A percentile compares a stretch with the other conserved stretches of the same genome.
phyloP scores from a whole-genome alignment of 2,888 invertebrate species.

The Drosophila monieri region DNA sequence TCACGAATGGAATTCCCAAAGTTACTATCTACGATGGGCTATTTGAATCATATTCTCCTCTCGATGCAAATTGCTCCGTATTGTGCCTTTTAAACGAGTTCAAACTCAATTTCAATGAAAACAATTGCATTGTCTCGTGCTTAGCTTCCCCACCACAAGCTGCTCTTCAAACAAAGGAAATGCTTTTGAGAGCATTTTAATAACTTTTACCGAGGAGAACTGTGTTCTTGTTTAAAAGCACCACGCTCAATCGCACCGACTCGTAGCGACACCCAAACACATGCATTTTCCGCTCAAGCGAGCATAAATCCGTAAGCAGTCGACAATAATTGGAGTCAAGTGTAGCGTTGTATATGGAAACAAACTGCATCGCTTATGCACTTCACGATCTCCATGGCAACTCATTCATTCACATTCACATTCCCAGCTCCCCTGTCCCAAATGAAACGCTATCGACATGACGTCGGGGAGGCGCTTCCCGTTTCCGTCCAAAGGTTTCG shows the following conservation, averaged over 20 bases:
- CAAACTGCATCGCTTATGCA: conserved; percentile 1
- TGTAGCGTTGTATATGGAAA: conserved; percentile 39
- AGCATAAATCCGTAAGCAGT: conserved; percentile 79
- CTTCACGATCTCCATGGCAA: conserved; percentile 26
- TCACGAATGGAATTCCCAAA: no score
- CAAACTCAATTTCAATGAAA: conserved; percentile 29
- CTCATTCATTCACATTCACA: conserved; percentile 38
- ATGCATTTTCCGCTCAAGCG: conserved; percentile 74
- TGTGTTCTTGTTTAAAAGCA: conserved; percentile 6
- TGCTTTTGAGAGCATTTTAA: conserved; percentile 27
- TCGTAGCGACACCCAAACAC: conserved; percentile 31
- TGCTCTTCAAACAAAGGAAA: conserved; percentile 17
- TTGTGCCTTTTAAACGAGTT: conserved; percentile 11
- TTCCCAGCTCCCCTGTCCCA: conserved; percentile 3
- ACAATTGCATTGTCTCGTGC: conserved; percentile 32
- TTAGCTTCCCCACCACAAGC: conserved; percentile 20
- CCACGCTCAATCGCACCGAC: conserved; percentile 35
- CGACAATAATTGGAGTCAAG: conserved; percentile 74
- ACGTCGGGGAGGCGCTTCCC: conserved; percentile 62
- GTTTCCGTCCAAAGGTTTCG: conserved; percentile 60
- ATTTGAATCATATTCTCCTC: neutral
- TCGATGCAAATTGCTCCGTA: conserved; percentile 24
- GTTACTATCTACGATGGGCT: neutral
- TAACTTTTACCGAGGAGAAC: conserved; percentile 29
- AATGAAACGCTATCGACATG: conserved; percentile 28